These are phyloP conservation scores for Coregonus suidteri DNA, from an alignment of 2,797 vertebrate genomes.

Conservation along the genomic window DNA sequence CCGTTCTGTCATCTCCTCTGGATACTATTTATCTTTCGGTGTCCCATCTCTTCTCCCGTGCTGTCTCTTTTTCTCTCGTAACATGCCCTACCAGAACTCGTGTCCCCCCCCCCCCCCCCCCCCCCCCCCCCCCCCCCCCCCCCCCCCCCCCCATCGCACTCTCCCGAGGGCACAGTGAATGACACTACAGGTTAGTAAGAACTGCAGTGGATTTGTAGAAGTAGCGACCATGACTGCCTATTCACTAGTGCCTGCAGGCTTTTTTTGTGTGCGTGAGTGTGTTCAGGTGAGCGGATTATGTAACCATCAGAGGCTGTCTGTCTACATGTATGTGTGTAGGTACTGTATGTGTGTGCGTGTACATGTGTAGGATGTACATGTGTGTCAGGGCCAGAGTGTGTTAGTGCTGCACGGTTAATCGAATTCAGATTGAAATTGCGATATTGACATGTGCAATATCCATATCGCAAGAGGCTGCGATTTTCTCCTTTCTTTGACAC, in stretches of 20 bases:
- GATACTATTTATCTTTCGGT: not conserved
- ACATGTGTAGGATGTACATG: too few relatives aligned
- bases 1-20: conserved; percentile 4
- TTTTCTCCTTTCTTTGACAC: too few relatives aligned
- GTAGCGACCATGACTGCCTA: not conserved
- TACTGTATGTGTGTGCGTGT: too few relatives aligned
- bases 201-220: not conserved
- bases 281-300: too few relatives aligned
- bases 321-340: not conserved
- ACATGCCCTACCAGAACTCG: not conserved
- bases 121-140: not conserved
- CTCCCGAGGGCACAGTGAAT: not conserved
- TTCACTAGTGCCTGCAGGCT: not conserved
- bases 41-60: not conserved
- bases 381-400: too few relatives aligned
- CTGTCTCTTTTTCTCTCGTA: conserved; percentile 1
- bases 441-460: too few relatives aligned
- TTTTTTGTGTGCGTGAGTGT: too few relatives aligned
- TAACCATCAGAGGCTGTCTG: not conserved
- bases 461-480: too few relatives aligned
- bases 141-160: too few relatives aligned
- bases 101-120: not conserved
- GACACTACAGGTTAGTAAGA: not conserved
- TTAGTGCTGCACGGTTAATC: too few relatives aligned
- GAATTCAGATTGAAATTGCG: too few relatives aligned